phyloP scores from a whole-genome alignment of 1,140 invertebrate genomes.

The Tetraneura akinire region DNA sequence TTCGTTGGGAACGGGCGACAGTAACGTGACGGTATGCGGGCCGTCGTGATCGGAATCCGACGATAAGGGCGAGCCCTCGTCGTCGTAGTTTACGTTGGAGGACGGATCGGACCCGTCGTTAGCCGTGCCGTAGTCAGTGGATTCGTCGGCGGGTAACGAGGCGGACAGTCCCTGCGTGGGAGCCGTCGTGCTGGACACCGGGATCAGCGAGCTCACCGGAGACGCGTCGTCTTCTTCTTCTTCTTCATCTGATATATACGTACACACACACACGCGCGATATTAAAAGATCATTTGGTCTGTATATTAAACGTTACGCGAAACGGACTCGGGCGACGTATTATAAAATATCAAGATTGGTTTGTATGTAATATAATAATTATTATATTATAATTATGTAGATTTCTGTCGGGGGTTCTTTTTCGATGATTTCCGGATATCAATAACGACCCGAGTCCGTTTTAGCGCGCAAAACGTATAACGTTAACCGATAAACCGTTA shows the following conservation, averaged over 20 bases:
- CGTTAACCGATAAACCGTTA: no score
- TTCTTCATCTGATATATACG: not conserved
- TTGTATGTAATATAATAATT: no score
- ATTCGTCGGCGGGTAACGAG: not conserved
- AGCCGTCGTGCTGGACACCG: conserved; percentile 4
- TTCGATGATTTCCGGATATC: no score
- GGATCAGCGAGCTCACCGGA: not conserved
- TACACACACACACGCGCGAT: not conserved
- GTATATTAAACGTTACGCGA: no score
- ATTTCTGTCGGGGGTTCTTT: no score
- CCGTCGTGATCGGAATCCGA: not conserved
- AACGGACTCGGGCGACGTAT: no score
- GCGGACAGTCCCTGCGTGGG: conserved; percentile 24
- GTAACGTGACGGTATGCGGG: conserved; percentile 35
- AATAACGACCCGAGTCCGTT: no score
- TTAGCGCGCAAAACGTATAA: no score
- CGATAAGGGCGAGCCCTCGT: not conserved
- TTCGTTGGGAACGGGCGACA: conserved; percentile 28
- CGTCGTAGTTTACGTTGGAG: conserved; percentile 12
- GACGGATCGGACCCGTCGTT: not conserved
- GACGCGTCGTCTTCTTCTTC: conserved; percentile 12
- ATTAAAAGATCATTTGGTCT: no score
- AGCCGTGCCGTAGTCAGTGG: conserved; percentile 11
- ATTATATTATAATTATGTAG: no score
- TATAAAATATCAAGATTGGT: no score